These are phyloP conservation scores for Nephrocerus scutellatus DNA, from an alignment of 2,888 invertebrate genomes.

Conservation along the genomic window DNA sequence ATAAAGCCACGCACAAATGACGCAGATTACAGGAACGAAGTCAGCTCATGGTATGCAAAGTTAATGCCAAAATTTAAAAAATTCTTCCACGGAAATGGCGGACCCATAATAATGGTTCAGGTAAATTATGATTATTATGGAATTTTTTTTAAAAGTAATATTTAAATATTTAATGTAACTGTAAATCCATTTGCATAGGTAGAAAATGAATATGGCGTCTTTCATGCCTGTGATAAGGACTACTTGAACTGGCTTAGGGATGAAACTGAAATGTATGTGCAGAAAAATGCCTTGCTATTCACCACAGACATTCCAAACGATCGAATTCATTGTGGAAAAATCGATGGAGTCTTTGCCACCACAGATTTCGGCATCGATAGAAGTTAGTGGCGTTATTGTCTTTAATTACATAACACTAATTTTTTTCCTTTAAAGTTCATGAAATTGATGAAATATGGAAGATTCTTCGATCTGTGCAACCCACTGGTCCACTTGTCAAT, in stretches of 20 bases:
- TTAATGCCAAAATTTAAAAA: slow-evolving; percentile 50
- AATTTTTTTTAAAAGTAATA: not conserved
- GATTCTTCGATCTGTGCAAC: slow-evolving; percentile 51
- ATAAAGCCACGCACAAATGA: slow-evolving; percentile 62
- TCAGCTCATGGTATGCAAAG: slow-evolving; percentile 50
- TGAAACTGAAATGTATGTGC: slow-evolving; percentile 49
- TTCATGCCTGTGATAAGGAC: slow-evolving; percentile 58
- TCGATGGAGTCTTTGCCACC: slow-evolving; percentile 67
- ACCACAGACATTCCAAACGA: slow-evolving; percentile 69
- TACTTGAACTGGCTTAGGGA: slow-evolving; percentile 65
- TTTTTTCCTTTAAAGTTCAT: slow-evolving; percentile 26
- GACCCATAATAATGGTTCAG: slow-evolving; percentile 80
- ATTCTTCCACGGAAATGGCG: slow-evolving; percentile 60
- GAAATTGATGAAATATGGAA: slow-evolving; percentile 46
- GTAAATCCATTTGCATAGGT: too few species aligned
- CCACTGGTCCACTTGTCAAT: slow-evolving; percentile 77
- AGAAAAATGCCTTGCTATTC: slow-evolving; percentile 56
- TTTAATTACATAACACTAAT: not conserved
- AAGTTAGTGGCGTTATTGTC: slow-evolving; percentile 26
- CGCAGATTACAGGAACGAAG: slow-evolving; percentile 51
- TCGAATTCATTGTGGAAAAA: slow-evolving; percentile 56
- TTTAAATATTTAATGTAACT: not conserved
- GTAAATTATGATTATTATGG: slow-evolving; percentile 74
- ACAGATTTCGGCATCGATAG: slow-evolving; percentile 65
- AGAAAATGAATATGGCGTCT: slow-evolving; percentile 91